Conservation (phyloP, 1,140 invertebrate species). For the Ridgeia piscesae region DNA sequence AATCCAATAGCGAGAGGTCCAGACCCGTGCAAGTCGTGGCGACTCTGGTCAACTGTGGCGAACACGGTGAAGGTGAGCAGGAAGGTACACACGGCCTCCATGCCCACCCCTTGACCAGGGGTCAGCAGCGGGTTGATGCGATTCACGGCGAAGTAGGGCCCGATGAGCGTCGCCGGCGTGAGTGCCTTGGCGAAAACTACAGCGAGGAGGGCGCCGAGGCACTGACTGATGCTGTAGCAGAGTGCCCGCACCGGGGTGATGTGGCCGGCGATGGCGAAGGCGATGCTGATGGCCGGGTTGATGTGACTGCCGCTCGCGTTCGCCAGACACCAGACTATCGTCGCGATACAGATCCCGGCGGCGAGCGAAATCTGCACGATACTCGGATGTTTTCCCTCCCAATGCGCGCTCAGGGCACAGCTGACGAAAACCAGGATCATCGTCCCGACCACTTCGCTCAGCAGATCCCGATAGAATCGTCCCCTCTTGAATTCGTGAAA, state of each 20-base stretch:
- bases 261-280: slow-evolving; percentile 68
- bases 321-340: slow-evolving; percentile 56
- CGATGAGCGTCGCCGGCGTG: slow-evolving; percentile 27
- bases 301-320: slow-evolving; percentile 54
- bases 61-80: slow-evolving; percentile 85
- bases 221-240: slow-evolving; percentile 58
- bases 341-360: slow-evolving; percentile 88
- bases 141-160: slow-evolving; percentile 57
- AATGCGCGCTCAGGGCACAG: neutral
- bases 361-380: slow-evolving; percentile 80
- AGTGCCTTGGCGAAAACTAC: slow-evolving; percentile 46
- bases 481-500: neutral
- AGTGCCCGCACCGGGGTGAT: slow-evolving; percentile 73
- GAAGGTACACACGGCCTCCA: slow-evolving; percentile 87
- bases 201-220: slow-evolving; percentile 47
- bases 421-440: slow-evolving; percentile 10
- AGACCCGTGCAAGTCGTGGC: slow-evolving; percentile 81
- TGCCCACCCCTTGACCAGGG: slow-evolving; percentile 70
- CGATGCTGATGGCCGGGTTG: slow-evolving; percentile 54
- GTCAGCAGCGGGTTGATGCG: slow-evolving; percentile 43
- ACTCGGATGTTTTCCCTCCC: neutral
- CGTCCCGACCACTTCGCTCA: slow-evolving; percentile 14
- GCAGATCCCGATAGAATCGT: slow-evolving; percentile 15
- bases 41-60: slow-evolving; percentile 76
- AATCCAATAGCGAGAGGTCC: slow-evolving; percentile 86